Conservation (phyloP, 2,797 vertebrate genomes). For the Megaceryle alcyon region DNA sequence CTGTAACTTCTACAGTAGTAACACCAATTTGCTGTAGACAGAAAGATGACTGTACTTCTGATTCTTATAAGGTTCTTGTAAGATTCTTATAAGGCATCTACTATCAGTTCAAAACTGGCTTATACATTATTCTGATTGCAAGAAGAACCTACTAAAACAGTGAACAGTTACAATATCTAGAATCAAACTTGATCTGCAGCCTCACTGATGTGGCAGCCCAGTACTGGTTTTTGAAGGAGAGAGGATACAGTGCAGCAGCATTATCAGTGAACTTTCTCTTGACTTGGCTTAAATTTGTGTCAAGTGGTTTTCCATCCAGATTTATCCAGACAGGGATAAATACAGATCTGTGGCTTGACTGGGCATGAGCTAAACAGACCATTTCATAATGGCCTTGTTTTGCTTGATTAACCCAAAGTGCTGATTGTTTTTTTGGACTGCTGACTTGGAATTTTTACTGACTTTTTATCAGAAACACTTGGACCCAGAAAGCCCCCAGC, state of each 20-base stretch:
- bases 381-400: background rate
- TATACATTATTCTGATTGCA: background rate
- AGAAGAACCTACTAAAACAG: background rate
- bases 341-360: background rate
- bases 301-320: background rate
- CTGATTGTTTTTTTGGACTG: background rate
- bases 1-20: background rate
- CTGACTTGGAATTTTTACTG: background rate
- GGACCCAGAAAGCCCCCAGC: background rate
- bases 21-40: background rate
- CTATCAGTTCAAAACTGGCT: background rate
- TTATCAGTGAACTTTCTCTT: background rate
- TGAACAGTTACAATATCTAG: background rate
- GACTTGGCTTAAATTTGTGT: background rate
- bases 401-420: background rate
- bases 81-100: background rate
- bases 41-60: background rate
- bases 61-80: background rate
- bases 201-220: background rate
- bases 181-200: background rate
- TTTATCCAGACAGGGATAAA: background rate
- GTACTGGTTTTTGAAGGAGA: background rate
- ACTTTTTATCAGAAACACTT: background rate
- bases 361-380: background rate
- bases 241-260: background rate